Percentiles rank a stretch among this genome's conserved stretches.
Conservation (phyloP, 2,888 invertebrate species). For the Tachina lurida region DNA sequence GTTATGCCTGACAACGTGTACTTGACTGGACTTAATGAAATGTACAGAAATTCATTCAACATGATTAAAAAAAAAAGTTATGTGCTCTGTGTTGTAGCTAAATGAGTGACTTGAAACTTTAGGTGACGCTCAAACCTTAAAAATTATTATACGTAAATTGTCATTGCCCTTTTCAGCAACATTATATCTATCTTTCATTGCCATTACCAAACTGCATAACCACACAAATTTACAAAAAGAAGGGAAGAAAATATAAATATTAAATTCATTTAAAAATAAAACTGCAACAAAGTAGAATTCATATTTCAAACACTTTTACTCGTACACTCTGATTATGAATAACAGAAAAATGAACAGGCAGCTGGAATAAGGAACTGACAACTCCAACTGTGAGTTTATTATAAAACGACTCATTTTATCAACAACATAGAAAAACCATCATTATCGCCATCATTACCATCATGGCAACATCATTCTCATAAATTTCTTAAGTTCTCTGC, state of each 20-base stretch:
- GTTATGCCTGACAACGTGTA: not conserved
- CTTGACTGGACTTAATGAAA: no score
- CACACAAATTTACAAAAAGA: not conserved
- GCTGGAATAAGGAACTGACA: conserved; percentile 41
- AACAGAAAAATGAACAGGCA: conserved; percentile 9
- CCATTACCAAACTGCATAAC: conserved; percentile 41
- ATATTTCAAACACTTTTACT: conserved; percentile 49
- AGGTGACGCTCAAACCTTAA: no score
- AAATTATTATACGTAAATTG: not conserved
- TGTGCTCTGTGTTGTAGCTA: no score
- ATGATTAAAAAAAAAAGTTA: no score
- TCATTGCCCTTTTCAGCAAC: not conserved
- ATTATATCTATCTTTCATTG: conserved; percentile 29
- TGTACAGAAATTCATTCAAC: no score
- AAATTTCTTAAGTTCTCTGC: conserved; percentile 17
- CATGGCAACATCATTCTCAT: conserved; percentile 31
- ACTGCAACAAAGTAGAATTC: conserved; percentile 20
- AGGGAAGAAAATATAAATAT: not conserved
- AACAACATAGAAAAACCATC: conserved; percentile 30
- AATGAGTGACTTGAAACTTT: no score
- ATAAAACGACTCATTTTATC: conserved; percentile 36
- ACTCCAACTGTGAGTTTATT: conserved; percentile 58
- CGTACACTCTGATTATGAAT: conserved; percentile 22
- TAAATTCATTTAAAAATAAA: conserved; percentile 36
- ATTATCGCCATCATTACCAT: conserved; percentile 38